Base-by-base conservation (phyloP, 2,797 vertebrate genomes). In the Hoplostethus atlanticus region DNA sequence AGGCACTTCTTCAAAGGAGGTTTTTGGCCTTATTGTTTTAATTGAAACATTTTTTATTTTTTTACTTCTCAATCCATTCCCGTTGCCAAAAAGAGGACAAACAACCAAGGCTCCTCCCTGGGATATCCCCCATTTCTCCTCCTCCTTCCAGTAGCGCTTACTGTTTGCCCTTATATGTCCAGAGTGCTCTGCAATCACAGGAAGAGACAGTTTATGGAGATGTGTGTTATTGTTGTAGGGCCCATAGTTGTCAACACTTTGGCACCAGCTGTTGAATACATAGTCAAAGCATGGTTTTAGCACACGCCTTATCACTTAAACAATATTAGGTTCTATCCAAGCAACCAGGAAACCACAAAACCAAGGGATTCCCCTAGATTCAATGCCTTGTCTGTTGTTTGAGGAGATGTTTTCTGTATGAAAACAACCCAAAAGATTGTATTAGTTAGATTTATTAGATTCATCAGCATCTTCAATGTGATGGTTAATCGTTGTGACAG, bases 141-240 rank as follows among this genome's bases (percentile, higher is more conserved):
- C 50, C 71, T 55, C 58, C 54, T 60, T 76, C 84, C 87, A 86
- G 83, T 13, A 44, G 64, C 57, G 65, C 65, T 54, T 47, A 40
- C 58, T 21, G 54, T 85, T 84, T 93, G 89, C 68, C 95, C 93
- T 89, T 94, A 94, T 95, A 94, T 92, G 94, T 94, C 86, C 92
- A 91, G 52, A 80, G 47, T 16, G 61, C 80, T 76, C 79, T 61
- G 73, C 77, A 68, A 57, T 68, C 65, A 64, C 91, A 94, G 94
- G 92, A 94, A 94, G 83, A 83, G 76, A 81, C 81, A 30, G 78
- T 88, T 91, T 74, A 76, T 78, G 79, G 77, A 71, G 80, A 90
- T 84, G 84, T 80, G 73, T 80, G 76, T 88, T 88, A 79, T 92
- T 93, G 88, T 91, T 88, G 42, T 31, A 55, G 60, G 61, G 71